phyloP scores from a whole-genome alignment of 2,113 vertebrate genomes.

The Anseranas semipalmata region DNA sequence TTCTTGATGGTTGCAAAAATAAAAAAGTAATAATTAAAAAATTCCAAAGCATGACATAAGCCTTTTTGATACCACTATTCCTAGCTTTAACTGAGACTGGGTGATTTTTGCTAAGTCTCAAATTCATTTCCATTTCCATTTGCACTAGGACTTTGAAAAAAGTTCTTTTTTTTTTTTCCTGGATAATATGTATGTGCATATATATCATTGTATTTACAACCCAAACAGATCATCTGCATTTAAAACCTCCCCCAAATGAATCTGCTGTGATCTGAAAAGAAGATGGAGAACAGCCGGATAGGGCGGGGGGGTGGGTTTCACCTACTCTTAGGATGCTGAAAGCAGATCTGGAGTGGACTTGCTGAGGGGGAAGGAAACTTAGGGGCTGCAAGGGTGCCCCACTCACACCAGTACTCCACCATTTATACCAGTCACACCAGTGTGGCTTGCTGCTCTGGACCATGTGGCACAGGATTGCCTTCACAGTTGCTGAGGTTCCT shows the following conservation, averaged over 20 bases:
- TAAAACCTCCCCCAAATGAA: not conserved
- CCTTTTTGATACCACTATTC: not conserved
- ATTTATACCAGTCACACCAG: not conserved
- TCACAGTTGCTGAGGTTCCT: not conserved
- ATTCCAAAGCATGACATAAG: not conserved
- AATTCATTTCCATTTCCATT: not conserved
- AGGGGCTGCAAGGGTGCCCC: not conserved
- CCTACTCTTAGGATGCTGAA: not conserved
- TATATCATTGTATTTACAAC: not conserved
- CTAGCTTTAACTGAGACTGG: not conserved
- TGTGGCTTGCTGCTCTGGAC: not conserved
- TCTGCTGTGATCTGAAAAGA: not conserved
- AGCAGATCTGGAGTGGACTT: not conserved
- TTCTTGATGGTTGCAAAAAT: not conserved
- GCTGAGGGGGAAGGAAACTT: not conserved
- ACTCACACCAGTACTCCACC: not conserved
- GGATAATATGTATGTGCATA: not conserved
- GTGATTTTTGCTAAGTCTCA: not conserved
- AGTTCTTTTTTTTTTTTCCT: not conserved
- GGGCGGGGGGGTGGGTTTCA: not conserved
- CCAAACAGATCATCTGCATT: not conserved
- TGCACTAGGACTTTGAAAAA: not conserved
- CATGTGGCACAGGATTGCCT: not conserved
- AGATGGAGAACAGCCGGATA: not conserved
- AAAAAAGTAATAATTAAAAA: not conserved